Evolutionary conservation across 2,888 invertebrate genomes (phyloP).

Genomic region (Tineola bisselliella): DNA sequence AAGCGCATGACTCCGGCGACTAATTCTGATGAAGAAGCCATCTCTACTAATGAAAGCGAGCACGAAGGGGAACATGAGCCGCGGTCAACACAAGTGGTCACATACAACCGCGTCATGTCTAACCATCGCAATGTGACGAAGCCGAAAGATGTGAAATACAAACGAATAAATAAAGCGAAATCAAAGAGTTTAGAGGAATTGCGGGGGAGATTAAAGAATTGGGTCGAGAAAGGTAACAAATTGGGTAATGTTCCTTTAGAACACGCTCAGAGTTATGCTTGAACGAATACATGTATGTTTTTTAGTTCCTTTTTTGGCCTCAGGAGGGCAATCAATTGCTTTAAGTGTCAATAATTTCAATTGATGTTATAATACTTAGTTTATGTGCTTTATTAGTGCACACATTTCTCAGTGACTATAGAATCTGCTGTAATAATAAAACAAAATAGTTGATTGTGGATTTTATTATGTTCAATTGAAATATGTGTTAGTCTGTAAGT

Average conservation of each 20-base stretch:
- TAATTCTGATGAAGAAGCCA: slow-evolving; percentile 53
- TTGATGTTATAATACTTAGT: background rate
- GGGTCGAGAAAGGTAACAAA: slow-evolving; percentile 84
- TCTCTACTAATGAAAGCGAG: slow-evolving; percentile 53
- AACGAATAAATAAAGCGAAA: slow-evolving; percentile 89
- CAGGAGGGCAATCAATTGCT: background rate
- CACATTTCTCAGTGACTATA: background rate
- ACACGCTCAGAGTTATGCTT: slow-evolving; percentile 73
- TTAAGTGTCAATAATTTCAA: background rate
- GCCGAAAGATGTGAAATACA: slow-evolving; percentile 91
- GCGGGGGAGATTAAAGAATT: slow-evolving; percentile 82
- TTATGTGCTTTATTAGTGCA: background rate
- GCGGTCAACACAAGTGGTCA: slow-evolving; percentile 71
- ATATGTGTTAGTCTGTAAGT: background rate
- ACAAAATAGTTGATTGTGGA: background rate
- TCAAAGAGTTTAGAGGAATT: slow-evolving; percentile 88
- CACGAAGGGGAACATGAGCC: slow-evolving; percentile 42
- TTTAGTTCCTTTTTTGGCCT: slow-evolving; percentile 4
- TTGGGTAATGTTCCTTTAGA: slow-evolving; percentile 74
- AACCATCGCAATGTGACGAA: slow-evolving; percentile 90
- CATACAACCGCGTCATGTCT: slow-evolving; percentile 88
- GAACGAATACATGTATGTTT: slow-evolving; percentile 29
- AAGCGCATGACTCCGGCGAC: slow-evolving; percentile 55
- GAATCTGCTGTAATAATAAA: no score
- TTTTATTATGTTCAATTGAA: background rate